A percentile compares a stretch with the other conserved stretches of the same genome.
Conservation (phyloP, 2,888 invertebrate genomes). For the Heliconius aoede region DNA sequence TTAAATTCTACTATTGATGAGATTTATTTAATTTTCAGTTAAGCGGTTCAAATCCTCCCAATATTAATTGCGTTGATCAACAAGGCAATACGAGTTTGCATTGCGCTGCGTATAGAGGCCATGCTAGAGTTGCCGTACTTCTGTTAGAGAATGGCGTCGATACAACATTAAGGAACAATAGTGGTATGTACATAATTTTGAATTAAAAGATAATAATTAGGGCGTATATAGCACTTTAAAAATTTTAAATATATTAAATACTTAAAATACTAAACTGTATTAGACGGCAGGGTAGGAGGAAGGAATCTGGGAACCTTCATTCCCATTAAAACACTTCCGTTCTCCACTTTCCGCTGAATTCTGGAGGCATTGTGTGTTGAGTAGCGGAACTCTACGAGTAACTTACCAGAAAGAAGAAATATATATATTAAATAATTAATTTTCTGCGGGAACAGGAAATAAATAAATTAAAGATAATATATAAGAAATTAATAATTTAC, state of each 20-base stretch:
- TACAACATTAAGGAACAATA: conserved; percentile 83
- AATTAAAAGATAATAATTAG: too few species aligned
- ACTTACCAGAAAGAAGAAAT: too few species aligned
- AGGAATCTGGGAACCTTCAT: too few species aligned
- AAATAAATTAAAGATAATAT: background rate
- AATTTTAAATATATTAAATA: background rate
- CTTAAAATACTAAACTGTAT: too few species aligned
- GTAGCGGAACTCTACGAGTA: too few species aligned
- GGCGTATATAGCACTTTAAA: too few species aligned
- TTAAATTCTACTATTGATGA: background rate
- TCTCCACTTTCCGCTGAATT: too few species aligned
- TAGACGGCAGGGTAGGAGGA: too few species aligned
- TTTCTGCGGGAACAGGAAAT: background rate
- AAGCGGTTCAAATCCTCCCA: conserved; percentile 81
- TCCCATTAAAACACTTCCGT: too few species aligned
- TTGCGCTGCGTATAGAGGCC: conserved; percentile 86
- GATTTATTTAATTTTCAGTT: conserved; percentile 68
- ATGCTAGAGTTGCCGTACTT: conserved; percentile 85
- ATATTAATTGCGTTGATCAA: conserved; percentile 85
- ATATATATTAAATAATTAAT: too few species aligned
- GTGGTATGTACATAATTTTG: conserved; percentile 67
- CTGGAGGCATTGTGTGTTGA: too few species aligned
- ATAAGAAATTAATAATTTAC: conserved; percentile 23
- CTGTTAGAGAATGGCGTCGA: conserved; percentile 87
- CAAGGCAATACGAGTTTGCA: conserved; percentile 87